A percentile compares a stretch with the other conserved stretches of the same genome.
phyloP scores from a whole-genome alignment of 2,797 vertebrate genomes.

The Gorsachius magnificus region DNA sequence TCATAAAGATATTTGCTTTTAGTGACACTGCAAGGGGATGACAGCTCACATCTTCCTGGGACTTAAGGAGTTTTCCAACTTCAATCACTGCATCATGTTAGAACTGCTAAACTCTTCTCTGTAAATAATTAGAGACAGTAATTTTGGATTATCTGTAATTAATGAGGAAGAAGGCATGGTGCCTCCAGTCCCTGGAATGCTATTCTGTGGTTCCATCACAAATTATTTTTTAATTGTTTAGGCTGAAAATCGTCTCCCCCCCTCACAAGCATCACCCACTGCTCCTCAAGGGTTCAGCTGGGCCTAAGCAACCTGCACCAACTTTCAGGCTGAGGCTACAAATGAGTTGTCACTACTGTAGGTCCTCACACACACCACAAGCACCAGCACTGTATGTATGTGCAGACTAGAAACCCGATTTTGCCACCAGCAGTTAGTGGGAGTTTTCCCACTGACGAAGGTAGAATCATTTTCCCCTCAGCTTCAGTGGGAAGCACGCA shows the following conservation, averaged over 20 bases:
- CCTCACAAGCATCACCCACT: neutral
- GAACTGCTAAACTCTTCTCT: neutral
- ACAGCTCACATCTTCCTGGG: neutral
- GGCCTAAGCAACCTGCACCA: neutral
- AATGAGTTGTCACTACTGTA: neutral
- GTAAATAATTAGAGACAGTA: neutral
- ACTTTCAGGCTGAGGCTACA: neutral
- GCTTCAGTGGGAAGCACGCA: neutral
- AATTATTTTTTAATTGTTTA: neutral
- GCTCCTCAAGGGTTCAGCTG: neutral
- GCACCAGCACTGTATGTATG: accelerated
- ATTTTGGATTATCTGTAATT: neutral
- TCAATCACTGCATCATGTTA: neutral
- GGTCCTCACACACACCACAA: no score
- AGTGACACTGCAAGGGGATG: neutral
- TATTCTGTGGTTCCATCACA: neutral
- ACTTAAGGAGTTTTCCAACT: neutral
- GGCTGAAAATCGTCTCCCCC: neutral
- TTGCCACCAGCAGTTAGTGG: neutral
- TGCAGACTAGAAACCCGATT: neutral
- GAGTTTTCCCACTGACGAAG: neutral
- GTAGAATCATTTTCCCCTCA: neutral
- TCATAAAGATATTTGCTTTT: neutral
- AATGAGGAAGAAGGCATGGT: neutral
- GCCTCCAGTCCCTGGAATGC: neutral